Percentiles rank a stretch among this genome's conserved stretches.
phyloP scores from a whole-genome alignment of 1,140 invertebrate genomes.

The Homalodisca vitripennis region DNA sequence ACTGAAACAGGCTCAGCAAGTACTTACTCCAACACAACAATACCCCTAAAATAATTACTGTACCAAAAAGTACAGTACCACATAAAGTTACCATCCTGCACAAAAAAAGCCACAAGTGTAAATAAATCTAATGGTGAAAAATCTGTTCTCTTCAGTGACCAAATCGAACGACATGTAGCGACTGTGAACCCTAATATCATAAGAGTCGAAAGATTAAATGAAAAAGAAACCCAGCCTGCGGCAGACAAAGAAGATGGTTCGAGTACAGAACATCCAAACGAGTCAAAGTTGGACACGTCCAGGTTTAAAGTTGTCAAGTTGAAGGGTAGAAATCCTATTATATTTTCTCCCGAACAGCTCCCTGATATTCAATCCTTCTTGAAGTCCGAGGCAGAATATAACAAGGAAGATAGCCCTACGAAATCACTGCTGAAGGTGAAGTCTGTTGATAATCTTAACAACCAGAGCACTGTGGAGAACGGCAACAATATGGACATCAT shows the following conservation, averaged over 20 bases:
- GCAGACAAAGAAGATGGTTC: too few relatives aligned
- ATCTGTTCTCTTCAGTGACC: not conserved
- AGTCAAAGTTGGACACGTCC: too few relatives aligned
- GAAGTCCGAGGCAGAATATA: not conserved
- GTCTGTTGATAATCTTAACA: conserved; percentile 16
- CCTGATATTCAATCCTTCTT: conserved; percentile 1
- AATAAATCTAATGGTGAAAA: not conserved
- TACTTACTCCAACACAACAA: not conserved
- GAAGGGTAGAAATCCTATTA: conserved; percentile 14
- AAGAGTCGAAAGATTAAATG: not conserved
- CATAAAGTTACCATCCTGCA: not conserved
- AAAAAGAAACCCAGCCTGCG: not conserved
- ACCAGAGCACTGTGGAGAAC: not conserved
- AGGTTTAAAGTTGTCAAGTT: conserved; percentile 9
- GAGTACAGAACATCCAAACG: too few relatives aligned
- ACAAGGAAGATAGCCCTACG: not conserved
- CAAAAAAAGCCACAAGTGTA: not conserved
- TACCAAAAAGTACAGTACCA: too few relatives aligned
- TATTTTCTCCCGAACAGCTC: conserved; percentile 12
- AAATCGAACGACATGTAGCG: conserved; percentile 1
- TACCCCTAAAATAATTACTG: too few relatives aligned
- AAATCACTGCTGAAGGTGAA: not conserved
- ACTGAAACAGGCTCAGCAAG: conserved; percentile 8
- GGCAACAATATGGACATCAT: conserved; percentile 16
- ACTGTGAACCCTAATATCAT: conserved; percentile 4